Evolutionary conservation across 2,797 vertebrate genomes (phyloP), one percentile per base, ranked within the genome.

Genomic region (Corythornis leucogaster): DNA sequence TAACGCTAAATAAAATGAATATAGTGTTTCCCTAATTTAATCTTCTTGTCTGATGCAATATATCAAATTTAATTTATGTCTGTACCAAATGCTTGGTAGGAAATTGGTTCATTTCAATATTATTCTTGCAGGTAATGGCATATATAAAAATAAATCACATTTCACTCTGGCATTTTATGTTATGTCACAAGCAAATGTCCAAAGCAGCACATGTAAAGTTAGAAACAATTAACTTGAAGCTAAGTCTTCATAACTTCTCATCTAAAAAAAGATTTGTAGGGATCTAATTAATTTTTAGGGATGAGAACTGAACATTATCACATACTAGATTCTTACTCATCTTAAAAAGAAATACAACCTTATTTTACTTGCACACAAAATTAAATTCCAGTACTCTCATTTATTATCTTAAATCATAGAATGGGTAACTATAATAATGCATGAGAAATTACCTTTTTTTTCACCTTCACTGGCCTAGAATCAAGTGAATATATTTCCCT

Each of bases 131-230:
- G 10, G 54, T 89, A 93, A 91, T 80, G 69, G 26, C 82, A 93
- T 85, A 68, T 59, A 87, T 91, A 82, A 87, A 96, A 95, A 87
- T 75, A 96, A 96, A 94, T 92, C 66, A 79, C 45, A 93, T 92
- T 96, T 96, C 21, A 45, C 28, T 76, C 24, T 17, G 77, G 42
- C 51, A 45, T 73, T 81, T 92, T 80, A 79, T 80, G 24, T 8
- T 55, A 25, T 80, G 26, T 69, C 28, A 69, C 38, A 70, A 84
- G 57, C 53, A 95, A 96, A 75, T 43, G 18, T 88, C 71, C 40
- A 77, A 78, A 66, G 16, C 88, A 80, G 28, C n/a, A 92, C n/a
- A 92, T 59, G 93, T 81, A 64, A 67, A 59, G 53, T 54, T 87
- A 83, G 20, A 59, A 80, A 87, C 28, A 31, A 28, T 58, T 88